phyloP scores from a whole-genome alignment of 2,888 invertebrate species.

The Anarsia innoxiella region DNA sequence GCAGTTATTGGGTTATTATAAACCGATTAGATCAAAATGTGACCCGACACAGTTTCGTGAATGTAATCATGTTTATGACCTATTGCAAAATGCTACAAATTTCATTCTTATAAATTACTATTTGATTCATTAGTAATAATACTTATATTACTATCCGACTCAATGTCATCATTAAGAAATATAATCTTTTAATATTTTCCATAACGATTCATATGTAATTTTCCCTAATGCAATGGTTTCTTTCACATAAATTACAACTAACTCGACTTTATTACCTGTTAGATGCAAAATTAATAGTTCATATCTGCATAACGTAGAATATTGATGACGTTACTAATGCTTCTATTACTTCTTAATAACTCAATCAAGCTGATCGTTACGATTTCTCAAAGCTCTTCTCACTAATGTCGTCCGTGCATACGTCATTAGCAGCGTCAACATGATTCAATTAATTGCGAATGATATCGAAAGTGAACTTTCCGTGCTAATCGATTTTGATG shows the following conservation, averaged over 20 bases:
- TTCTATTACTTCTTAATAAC: too few relatives aligned
- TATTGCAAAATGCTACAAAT: constrained; percentile 2
- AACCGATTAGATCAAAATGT: constrained; percentile 4
- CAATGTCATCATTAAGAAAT: too few relatives aligned
- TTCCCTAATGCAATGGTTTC: too few relatives aligned
- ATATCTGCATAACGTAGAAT: too few relatives aligned
- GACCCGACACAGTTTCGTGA: constrained; percentile 2
- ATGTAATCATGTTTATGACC: constrained; percentile 5
- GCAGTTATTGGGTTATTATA: constrained; percentile 3
- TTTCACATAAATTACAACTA: too few relatives aligned
- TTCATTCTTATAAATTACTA: background rate
- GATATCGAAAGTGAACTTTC: constrained; percentile 11
- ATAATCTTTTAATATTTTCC: too few relatives aligned
- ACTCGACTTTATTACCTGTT: too few relatives aligned
- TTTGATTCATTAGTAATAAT: constrained; percentile 1
- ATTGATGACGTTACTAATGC: too few relatives aligned
- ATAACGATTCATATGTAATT: too few relatives aligned
- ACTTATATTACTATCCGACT: background rate
- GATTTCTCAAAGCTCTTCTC: too few relatives aligned
- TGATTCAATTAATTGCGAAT: background rate
- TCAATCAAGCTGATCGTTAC: too few relatives aligned
- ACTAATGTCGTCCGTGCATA: background rate
- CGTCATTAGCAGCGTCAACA: background rate
- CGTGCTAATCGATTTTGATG: constrained; percentile 10
- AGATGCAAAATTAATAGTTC: too few relatives aligned